These are phyloP conservation scores for Ichneumoninae sp. DNA, from an alignment of 2,888 invertebrate species.

Conservation along the genomic window DNA sequence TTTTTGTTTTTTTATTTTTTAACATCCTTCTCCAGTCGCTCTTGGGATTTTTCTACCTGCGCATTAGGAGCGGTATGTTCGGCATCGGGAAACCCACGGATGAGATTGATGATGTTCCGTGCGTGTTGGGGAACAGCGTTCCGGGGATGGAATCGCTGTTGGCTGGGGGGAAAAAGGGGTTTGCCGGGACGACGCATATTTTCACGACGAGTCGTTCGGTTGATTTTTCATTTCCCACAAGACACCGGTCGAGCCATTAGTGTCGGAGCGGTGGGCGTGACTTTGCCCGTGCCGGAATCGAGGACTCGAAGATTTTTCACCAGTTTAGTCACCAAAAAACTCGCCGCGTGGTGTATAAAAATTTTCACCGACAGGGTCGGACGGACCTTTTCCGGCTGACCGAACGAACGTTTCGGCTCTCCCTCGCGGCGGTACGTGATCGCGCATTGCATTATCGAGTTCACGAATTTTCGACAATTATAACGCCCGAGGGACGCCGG, in stretches of 20 bases:
- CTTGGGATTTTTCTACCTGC: constrained; percentile 54
- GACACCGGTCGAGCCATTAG: constrained; percentile 50
- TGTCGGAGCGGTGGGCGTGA: constrained; percentile 38
- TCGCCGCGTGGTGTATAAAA: constrained; percentile 25
- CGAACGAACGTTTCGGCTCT: constrained; percentile 15
- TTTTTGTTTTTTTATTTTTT: constrained; percentile 11
- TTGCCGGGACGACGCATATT: constrained; percentile 54
- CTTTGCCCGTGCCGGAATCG: constrained; percentile 17
- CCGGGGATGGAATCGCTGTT: constrained; percentile 6
- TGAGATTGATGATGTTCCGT: constrained; percentile 46
- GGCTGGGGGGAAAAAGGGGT: constrained; percentile 16
- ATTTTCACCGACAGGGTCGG: constrained; percentile 22
- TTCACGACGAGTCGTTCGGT: constrained; percentile 54
- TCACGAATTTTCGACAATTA: constrained; percentile 74
- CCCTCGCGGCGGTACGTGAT: constrained; percentile 74
- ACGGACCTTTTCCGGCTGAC: constrained; percentile 34
- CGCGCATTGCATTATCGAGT: constrained; percentile 72
- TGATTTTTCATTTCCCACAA: constrained; percentile 65
- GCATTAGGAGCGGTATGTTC: constrained; percentile 1
- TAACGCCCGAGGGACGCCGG: constrained; percentile 46
- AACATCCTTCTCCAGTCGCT: background rate
- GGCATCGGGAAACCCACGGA: constrained; percentile 13
- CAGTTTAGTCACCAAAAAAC: constrained; percentile 19
- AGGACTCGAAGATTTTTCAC: constrained; percentile 8
- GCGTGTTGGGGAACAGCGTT: constrained; percentile 29